Base-by-base conservation (phyloP, 2,888 invertebrate genomes). In the Cybosia mesomella region DNA sequence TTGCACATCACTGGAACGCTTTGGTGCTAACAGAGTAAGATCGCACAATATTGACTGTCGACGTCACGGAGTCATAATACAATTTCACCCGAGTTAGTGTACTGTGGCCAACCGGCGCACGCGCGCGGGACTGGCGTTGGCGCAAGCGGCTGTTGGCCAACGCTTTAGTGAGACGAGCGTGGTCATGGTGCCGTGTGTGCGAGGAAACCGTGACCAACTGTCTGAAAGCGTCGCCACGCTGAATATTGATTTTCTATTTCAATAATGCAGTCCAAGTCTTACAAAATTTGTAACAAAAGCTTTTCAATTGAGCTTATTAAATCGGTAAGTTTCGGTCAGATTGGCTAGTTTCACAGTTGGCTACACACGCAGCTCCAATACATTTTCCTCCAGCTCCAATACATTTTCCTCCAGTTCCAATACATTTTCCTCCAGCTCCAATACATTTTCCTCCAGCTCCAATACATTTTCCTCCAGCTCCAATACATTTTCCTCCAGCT, bases 31-130 rank as follows among this genome's bases (percentile, higher is more conserved):
- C 11, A 4, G 24, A 18, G 8, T 22, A 60, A 39, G 13, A 60
- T 66, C 59, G 54, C 28, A 55, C 60, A 60, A 60, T 60, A 60
- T 60, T 60, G 60, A 54, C 60, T 9, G 28, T n/a, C 24, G 24
- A 49, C 58, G 34, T 64, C 58, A 53, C 36, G 15, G 13, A 28
- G 5, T 22, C 53, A 54, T 22, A n/a, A 24, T 13, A 18, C 36
- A 13, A 66, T 39, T 60, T 54, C 54, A n/a, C 60, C 22, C 34
- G n/a, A 53, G 49, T 15, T 4, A 18, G 4, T 34, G 58, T 43
- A 63, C 36, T 43, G 58, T 43, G 64, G 24, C 57, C 57, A 57
- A 39, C 0, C n/a, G 4, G 15, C 36, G 0, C n/a, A 0, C 32
- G 9, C 15, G 21, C 62, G n/a, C 57, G 21, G n/a, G 64, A 64